Evolutionary conservation across 2,797 vertebrate genomes (phyloP).

Genomic region (Epinephelus awoara): DNA sequence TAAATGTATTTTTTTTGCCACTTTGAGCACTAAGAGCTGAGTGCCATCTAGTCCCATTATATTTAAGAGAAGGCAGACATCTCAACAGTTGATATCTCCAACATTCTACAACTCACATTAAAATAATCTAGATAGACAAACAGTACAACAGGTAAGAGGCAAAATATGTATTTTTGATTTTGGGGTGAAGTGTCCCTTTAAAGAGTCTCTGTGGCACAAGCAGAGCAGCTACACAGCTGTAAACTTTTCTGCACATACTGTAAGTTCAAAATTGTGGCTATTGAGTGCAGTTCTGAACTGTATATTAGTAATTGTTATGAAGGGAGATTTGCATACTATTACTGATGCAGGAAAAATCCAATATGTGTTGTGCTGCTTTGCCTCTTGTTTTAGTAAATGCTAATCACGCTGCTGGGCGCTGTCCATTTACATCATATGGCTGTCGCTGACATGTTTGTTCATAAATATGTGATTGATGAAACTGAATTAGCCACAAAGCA

Average conservation of each 20-base stretch:
- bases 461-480: constrained; percentile 54
- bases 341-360: constrained; percentile 9
- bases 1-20: too few species aligned
- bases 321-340: constrained; percentile 29
- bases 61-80: too few species aligned
- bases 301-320: neutral
- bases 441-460: constrained; percentile 34
- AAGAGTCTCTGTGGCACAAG: neutral
- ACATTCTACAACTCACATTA: too few species aligned
- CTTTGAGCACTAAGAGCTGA: too few species aligned
- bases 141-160: too few species aligned
- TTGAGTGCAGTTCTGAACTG: constrained; percentile 20
- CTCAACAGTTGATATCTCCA: too few species aligned
- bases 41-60: too few species aligned
- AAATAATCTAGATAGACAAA: too few species aligned
- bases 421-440: constrained; percentile 6
- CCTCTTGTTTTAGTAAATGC: constrained; percentile 25
- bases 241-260: neutral
- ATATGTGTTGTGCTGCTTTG: neutral
- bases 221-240: neutral
- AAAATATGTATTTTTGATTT: too few species aligned
- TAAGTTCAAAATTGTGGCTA: neutral
- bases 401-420: neutral
- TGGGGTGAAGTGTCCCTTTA: too few species aligned
- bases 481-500: constrained; percentile 36